phyloP scores from a whole-genome alignment of 2,888 invertebrate genomes.

The Ophion costatus region DNA sequence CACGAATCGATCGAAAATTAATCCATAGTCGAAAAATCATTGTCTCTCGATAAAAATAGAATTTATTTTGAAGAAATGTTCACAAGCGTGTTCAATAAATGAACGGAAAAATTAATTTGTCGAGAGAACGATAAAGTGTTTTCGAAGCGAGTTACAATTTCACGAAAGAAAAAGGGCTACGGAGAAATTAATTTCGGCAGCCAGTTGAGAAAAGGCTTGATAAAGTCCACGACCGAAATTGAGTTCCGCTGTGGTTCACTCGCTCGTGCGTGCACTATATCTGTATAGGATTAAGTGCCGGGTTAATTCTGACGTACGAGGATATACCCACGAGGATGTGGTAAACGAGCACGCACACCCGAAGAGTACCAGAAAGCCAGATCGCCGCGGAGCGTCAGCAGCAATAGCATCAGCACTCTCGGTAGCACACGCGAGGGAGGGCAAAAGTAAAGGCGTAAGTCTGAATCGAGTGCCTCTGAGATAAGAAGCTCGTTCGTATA shows the following conservation, averaged over 20 bases:
- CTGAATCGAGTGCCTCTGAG: conserved; percentile 68
- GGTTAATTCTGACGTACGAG: conserved; percentile 55
- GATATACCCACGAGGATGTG: conserved; percentile 61
- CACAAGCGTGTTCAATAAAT: background rate
- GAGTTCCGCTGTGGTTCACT: conserved; percentile 29
- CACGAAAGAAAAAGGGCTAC: background rate
- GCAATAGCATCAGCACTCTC: conserved; percentile 48
- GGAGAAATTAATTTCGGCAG: conserved; percentile 8
- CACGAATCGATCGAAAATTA: background rate
- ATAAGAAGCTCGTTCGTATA: conserved; percentile 66
- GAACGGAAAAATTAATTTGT: background rate
- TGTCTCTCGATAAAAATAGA: background rate
- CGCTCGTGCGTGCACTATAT: background rate
- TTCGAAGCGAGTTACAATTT: background rate
- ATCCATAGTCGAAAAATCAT: background rate
- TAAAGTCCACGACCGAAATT: conserved; percentile 16
- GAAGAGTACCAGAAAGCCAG: conserved; percentile 33
- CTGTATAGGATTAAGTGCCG: conserved; percentile 10
- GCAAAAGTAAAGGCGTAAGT: conserved; percentile 70
- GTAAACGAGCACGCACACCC: conserved; percentile 35
- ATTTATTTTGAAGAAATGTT: background rate
- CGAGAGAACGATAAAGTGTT: background rate
- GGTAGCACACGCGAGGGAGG: conserved; percentile 40
- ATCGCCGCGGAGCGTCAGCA: conserved; percentile 66
- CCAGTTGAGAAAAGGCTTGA: background rate